Base-by-base conservation (phyloP, 2,888 invertebrate species). In the Mythimna loreyi region DNA sequence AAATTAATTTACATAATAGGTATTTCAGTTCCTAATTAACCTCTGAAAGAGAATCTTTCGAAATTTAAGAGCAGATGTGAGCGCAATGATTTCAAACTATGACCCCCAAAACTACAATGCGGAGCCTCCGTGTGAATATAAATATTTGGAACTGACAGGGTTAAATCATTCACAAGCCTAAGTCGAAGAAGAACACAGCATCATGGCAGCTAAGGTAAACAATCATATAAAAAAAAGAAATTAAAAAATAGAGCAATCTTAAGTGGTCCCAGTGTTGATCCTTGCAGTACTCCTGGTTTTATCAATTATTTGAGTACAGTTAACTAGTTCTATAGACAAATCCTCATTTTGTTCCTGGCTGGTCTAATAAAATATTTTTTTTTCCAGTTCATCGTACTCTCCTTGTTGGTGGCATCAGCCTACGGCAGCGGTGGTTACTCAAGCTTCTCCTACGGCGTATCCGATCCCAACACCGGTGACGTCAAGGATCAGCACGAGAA, bases 401-500 rank as follows among this genome's bases (percentile, higher is more conserved):
- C 92, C 43, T 73, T 91, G 40, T 76, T 90, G 67, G 91, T 91
- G 66, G 88, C 87, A 40, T 85, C 91, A 23, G 90, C 78, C 66
- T 82, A 85, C 75, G 85, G 91, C 63, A 87, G 88, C 58, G 90
- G 87, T 5, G 90, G 91, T 61, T 90, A 88, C 83, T 90, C 90
- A 70, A 92, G 92, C 83, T 93, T 92, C 80, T 92, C 92, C 9
- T 93, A 93, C 72, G 92, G 92, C 36, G 93, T 93, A 8, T 89
- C 91, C 57, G 93, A 93, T 78, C 93, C 92, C 8, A 88, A 91
- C 83, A 93, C 93, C 45, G 92, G 92, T 50, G 93, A 92, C 71
- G 84, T 92, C 49, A 92, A 93, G 72, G 91, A 91, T 64, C 97
- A 97, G 87, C 96, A 96, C 60, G 97, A 97, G 89, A 96, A 95